Percentiles rank a stretch among this genome's conserved stretches.
These are phyloP conservation scores for Pristionchus maxplancki DNA, from an alignment of 2,888 invertebrate genomes.

Conservation along the genomic window DNA sequence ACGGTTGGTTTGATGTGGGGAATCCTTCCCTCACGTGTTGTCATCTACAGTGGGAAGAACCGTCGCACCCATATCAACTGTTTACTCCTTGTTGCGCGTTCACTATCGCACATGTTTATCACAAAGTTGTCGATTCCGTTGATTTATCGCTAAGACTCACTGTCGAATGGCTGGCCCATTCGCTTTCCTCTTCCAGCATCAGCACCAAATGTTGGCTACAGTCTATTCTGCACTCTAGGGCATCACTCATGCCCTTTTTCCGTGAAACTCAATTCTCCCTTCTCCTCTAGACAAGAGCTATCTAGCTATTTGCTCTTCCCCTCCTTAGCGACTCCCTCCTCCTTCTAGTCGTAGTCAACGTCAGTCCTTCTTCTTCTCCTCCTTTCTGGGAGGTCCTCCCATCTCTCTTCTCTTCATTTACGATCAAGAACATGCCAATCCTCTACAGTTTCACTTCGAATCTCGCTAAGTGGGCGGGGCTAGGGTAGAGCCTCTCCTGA, in stretches of 20 bases:
- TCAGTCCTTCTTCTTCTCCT: neutral
- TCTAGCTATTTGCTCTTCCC: neutral
- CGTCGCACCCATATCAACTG: neutral
- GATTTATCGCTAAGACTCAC: neutral
- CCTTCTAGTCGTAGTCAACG: neutral
- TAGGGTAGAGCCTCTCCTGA: neutral
- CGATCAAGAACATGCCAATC: neutral
- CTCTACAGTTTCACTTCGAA: neutral
- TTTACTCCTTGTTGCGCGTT: neutral
- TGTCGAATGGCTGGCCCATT: no score
- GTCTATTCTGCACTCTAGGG: neutral
- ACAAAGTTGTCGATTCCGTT: neutral
- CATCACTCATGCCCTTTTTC: neutral
- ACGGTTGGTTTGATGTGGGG: neutral
- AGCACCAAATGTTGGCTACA: neutral
- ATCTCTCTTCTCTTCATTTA: neutral
- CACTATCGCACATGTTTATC: neutral
- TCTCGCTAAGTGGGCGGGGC: neutral
- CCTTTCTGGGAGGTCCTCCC: neutral
- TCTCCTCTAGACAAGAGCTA: neutral
- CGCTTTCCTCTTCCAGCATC: no score
- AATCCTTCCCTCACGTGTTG: neutral
- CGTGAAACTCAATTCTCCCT: constrained; percentile 1
- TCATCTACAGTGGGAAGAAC: neutral
- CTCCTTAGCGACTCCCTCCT: neutral